Conservation (phyloP, 92 coral and sea anemone species). For the Heteractis magnifica region DNA sequence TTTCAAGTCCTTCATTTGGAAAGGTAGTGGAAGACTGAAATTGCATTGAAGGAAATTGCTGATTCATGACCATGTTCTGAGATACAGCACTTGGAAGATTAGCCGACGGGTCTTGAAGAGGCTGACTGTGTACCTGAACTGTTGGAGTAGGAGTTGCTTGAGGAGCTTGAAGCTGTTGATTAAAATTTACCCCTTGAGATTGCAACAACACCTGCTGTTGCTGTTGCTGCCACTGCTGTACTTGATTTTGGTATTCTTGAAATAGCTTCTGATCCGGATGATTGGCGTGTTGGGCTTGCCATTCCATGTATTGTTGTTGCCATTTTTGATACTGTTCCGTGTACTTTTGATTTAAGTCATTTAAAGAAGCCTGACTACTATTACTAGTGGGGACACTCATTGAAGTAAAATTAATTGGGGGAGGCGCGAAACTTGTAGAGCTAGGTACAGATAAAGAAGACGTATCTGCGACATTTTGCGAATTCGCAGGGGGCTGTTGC, state of each 20-base stretch:
- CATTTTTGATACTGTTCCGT: slow-evolving; percentile 76
- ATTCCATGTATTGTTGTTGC: slow-evolving; percentile 88
- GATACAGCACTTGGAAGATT: background rate
- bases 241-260: slow-evolving; percentile 85
- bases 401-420: background rate
- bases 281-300: slow-evolving; percentile 88
- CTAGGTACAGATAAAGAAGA: slow-evolving; percentile 48
- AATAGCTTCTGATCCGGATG: slow-evolving; percentile 96
- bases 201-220: slow-evolving; percentile 62
- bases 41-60: background rate
- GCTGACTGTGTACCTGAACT: background rate
- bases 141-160: background rate
- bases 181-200: slow-evolving; percentile 14
- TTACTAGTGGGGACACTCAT: background rate
- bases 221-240: slow-evolving; percentile 72
- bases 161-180: background rate
- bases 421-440: slow-evolving; percentile 24
- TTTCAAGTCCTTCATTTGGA: background rate
- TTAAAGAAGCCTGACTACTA: slow-evolving; percentile 26
- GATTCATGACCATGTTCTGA: background rate
- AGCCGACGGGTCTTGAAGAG: background rate
- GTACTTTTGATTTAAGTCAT: slow-evolving; percentile 65
- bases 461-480: slow-evolving; percentile 36
- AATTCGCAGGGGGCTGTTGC: slow-evolving; percentile 41
- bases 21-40: background rate